Evolutionary conservation across 2,797 vertebrate genomes (phyloP).

Genomic region (Anableps anableps): DNA sequence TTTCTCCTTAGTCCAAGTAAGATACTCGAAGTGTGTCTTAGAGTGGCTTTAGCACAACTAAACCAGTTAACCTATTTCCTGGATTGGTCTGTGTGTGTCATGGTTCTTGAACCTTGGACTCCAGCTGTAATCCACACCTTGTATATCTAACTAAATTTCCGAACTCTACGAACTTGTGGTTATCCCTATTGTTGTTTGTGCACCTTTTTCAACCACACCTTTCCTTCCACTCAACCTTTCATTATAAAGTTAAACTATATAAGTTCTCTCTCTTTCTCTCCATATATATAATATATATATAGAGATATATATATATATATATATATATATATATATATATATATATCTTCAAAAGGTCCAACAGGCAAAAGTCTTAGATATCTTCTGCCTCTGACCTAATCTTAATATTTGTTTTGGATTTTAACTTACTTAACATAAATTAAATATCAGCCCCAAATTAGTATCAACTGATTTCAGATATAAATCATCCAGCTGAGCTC

Average conservation of each 20-base stretch:
- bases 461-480: slow-evolving; percentile 24
- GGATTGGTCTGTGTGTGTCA: not conserved
- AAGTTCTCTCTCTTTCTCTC: too few species aligned
- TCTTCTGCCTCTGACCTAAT: not conserved
- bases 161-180: not conserved
- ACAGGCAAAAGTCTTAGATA: not conserved
- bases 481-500: slow-evolving; percentile 21
- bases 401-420: not conserved
- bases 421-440: not conserved
- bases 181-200: not conserved
- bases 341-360: not conserved
- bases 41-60: too few species aligned
- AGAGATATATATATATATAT: too few species aligned
- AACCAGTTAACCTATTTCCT: not conserved
- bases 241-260: too few species aligned
- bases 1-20: not conserved
- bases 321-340: too few species aligned
- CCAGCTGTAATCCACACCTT: not conserved
- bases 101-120: not conserved
- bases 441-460: not conserved
- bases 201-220: not conserved
- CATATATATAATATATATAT: too few species aligned
- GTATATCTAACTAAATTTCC: not conserved
- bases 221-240: not conserved
- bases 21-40: not conserved